These are phyloP conservation scores for Lamellibrachia columna DNA, from an alignment of 2,888 invertebrate genomes.

Conservation along the genomic window DNA sequence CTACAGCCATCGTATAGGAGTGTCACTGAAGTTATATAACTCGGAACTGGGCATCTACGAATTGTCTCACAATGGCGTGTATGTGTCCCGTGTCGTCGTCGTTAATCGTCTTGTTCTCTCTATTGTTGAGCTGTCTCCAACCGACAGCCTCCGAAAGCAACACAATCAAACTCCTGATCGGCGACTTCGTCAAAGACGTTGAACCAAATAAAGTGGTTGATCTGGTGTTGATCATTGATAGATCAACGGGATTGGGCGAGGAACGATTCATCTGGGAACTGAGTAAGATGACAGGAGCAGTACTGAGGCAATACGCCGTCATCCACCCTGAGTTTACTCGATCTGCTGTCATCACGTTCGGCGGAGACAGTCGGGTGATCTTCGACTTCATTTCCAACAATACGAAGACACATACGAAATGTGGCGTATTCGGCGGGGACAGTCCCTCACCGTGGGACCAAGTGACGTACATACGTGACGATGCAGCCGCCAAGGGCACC, in stretches of 20 bases:
- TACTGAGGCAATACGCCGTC: conserved; percentile 38
- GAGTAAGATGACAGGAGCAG: conserved; percentile 23
- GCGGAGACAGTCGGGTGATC: conserved; percentile 31
- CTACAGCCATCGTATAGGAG: neutral
- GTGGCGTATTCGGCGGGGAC: conserved; percentile 25
- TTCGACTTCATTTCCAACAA: conserved; percentile 36
- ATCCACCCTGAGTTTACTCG: conserved; percentile 38
- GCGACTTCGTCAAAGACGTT: conserved; percentile 21
- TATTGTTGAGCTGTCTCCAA: neutral
- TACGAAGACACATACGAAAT: conserved; percentile 20
- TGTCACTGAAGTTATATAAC: neutral
- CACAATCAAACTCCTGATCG: neutral
- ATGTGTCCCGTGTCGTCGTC: neutral
- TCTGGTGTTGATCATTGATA: conserved; percentile 31
- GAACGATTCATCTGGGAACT: conserved; percentile 30
- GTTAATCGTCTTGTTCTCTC: neutral
- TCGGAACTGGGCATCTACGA: neutral
- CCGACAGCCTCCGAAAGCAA: neutral
- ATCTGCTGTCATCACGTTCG: conserved; percentile 39
- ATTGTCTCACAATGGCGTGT: neutral
- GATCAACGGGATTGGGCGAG: conserved; percentile 33
- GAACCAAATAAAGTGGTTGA: conserved; percentile 34
- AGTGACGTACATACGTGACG: neutral
- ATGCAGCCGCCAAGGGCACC: conserved; percentile 21
- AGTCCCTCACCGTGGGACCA: neutral